Evolutionary conservation across 2,113 vertebrate species (phyloP), one percentile per base, ranked within the genome.

Genomic region (Calonectris borealis): DNA sequence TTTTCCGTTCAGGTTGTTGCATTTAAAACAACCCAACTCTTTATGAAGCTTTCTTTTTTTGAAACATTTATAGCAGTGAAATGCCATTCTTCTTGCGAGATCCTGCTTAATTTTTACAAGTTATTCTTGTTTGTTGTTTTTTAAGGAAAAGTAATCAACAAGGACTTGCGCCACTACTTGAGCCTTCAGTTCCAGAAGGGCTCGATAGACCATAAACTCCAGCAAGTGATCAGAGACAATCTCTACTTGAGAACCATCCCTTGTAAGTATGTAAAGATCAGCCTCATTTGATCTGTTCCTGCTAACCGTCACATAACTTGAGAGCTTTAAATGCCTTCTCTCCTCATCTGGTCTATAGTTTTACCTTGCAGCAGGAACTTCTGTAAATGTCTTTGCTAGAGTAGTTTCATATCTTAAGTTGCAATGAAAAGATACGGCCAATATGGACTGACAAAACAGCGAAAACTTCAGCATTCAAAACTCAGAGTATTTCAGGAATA

Each of bases 151-250:
- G 99, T 99, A 95, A 98, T 99, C 97, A 99, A 99, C 97, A 99
- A 99, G 83, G 99, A 99, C 97, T 97, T 99, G 97, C 99, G 99
- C 61, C 99, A 99, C 97, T 99, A 99, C 97, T 98, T 99, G 98
- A 99, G 99, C 96, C 98, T 99, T 94, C 99, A 99, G 98, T 99
- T 99, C 97, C 99, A 99, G 98, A 99, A 99, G 95, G 99, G 99
- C 94, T 99, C 99, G 1, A 95, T 99, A 98, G 99, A 99, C 98
- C 99, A 99, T 92, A 99, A 99, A 96, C 99, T 99, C 32, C 99
- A 99, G 98, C 99, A 99, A 98, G 99, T 99, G 96, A 99, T 99
- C 98, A 98, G 99, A 97, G 99, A 99, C 98, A 99, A 99, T 97
- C 98, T 99, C 93, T 99, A 99, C 97, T 97, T 99, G 97, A 99